Percentiles rank a stretch among this genome's conserved stretches.
Conservation (phyloP, 53 echinoderm and acorn worm species). For the Apostichopus leukothele region DNA sequence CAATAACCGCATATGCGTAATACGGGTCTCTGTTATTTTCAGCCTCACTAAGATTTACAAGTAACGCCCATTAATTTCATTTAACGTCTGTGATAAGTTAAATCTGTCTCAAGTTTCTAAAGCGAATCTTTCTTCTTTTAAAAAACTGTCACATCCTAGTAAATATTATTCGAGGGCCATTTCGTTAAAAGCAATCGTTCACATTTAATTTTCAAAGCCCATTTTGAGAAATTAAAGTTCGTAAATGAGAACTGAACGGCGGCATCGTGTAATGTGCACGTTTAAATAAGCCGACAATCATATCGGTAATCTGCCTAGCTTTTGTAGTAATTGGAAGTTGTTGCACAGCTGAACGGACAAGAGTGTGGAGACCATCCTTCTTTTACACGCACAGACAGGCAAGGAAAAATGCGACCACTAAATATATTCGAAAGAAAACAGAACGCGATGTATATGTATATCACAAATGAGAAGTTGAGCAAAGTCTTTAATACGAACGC, state of each 20-base stretch:
- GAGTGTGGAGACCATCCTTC: not conserved
- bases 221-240: conserved; percentile 1
- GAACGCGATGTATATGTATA: too few relatives aligned
- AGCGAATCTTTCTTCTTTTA: not conserved
- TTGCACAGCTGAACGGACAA: conserved; percentile 34
- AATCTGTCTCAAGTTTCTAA: conserved; percentile 6
- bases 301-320: not conserved
- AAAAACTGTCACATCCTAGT: conserved; percentile 16
- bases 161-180: conserved; percentile 39
- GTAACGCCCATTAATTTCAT: conserved; percentile 10
- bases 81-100: not conserved
- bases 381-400: not conserved
- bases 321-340: not conserved
- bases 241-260: not conserved
- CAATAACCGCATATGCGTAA: not conserved
- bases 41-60: conserved; percentile 19
- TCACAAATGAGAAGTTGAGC: too few relatives aligned
- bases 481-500: too few relatives aligned
- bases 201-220: conserved; percentile 25
- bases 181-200: conserved; percentile 42
- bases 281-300: too few relatives aligned
- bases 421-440: too few relatives aligned
- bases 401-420: not conserved
- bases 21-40: not conserved
- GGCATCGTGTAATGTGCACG: not conserved